A percentile compares a stretch with the other conserved stretches of the same genome.
Evolutionary conservation across 2,888 invertebrate genomes (phyloP).

Genomic region (Sarcophaga rosellei): DNA sequence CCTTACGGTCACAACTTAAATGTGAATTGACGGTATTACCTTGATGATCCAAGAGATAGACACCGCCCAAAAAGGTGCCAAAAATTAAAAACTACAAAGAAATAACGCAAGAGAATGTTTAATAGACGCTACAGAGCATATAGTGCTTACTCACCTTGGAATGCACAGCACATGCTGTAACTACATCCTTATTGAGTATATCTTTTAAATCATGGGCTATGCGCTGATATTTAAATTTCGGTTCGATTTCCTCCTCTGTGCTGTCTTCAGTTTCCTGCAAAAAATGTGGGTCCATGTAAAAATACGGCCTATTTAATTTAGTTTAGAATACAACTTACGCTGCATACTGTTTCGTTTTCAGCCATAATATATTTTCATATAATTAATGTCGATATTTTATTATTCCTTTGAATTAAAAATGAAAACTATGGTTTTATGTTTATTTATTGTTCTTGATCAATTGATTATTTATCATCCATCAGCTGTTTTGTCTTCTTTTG

Average conservation of each 20-base stretch:
- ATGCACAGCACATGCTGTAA: conserved; percentile 95
- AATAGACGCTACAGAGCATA: too few relatives aligned
- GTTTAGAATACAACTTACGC: conserved; percentile 39
- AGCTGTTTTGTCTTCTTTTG: conserved; percentile 16
- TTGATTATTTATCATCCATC: conserved; percentile 27
- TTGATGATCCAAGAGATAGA: conserved; percentile 95
- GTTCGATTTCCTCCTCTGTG: conserved; percentile 86
- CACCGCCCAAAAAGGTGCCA: conserved; percentile 95
- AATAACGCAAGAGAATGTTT: too few relatives aligned
- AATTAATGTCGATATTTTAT: too few relatives aligned
- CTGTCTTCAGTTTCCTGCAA: conserved; percentile 76
- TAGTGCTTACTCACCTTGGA: conserved; percentile 86
- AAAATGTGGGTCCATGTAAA: neutral
- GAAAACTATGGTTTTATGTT: too few relatives aligned
- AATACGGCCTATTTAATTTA: neutral
- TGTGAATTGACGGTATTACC: conserved; percentile 87
- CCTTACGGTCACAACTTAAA: conserved; percentile 82
- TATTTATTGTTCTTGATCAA: conserved; percentile 6
- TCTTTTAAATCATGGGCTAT: conserved; percentile 92
- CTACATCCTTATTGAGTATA: conserved; percentile 92
- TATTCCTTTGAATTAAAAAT: too few relatives aligned
- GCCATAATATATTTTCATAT: conserved; percentile 43
- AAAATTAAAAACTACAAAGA: conserved; percentile 90
- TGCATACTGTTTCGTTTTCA: conserved; percentile 49
- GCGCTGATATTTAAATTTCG: conserved; percentile 95